These are phyloP conservation scores for Phaethornis superciliosus DNA, from an alignment of 2,113 vertebrate genomes.

Conservation along the genomic window DNA sequence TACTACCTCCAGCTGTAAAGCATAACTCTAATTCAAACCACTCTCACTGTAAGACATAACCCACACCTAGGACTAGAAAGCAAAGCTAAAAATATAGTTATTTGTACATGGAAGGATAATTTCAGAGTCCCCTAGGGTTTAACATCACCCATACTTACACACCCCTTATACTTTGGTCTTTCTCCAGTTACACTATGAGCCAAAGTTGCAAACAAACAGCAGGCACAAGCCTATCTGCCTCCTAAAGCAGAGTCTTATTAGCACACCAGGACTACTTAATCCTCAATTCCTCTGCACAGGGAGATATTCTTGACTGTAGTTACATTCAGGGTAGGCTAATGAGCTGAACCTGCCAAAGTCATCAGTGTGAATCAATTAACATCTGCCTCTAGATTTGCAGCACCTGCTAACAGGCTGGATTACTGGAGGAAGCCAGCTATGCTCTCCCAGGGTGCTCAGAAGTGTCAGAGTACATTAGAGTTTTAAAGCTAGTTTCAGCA, in stretches of 20 bases:
- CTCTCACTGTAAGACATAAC: neutral
- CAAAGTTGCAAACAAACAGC: neutral
- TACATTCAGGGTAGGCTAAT: neutral
- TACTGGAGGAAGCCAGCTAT: neutral
- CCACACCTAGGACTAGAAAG: neutral
- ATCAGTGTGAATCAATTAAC: constrained; percentile 36
- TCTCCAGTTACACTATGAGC: neutral
- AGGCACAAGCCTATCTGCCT: neutral
- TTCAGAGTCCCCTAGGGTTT: neutral
- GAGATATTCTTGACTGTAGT: neutral
- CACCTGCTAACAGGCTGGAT: constrained; percentile 34
- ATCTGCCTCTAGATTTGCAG: constrained; percentile 49
- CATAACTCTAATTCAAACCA: neutral
- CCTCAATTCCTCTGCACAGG: neutral
- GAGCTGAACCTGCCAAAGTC: constrained; percentile 11
- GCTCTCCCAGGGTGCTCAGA: neutral
- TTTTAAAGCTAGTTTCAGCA: neutral
- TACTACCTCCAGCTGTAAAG: neutral
- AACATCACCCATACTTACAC: neutral
- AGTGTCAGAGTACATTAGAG: constrained; percentile 7
- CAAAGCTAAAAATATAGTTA: neutral
- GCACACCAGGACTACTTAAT: neutral
- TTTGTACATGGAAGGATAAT: neutral
- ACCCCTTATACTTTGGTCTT: neutral
- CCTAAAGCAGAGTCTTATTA: neutral